Evolutionary conservation across 30 jellyfish, hydroid and myxozoan genomes (phyloP).

Genomic region (Hydractinia symbiolongicarpus): DNA sequence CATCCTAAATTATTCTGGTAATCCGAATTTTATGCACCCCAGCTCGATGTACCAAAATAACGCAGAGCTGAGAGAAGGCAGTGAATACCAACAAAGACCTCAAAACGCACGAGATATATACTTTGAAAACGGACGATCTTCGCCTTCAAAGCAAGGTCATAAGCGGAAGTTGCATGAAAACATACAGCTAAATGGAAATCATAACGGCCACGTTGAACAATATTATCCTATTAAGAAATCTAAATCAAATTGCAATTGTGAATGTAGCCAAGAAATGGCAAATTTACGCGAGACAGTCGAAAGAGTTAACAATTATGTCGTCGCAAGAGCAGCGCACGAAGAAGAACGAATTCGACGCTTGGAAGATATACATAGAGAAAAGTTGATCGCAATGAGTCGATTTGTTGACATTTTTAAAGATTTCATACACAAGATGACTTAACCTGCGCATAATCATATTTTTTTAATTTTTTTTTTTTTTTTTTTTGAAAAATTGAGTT

Average conservation of each 20-base stretch:
- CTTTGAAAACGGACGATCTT: constrained; percentile 1
- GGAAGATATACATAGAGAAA: constrained; percentile 32
- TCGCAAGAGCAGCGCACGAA: constrained; percentile 37
- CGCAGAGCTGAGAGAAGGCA: constrained; percentile 50
- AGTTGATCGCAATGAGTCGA: constrained; percentile 28
- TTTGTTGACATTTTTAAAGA: constrained; percentile 35
- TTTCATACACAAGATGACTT: constrained; percentile 16
- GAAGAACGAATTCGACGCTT: constrained; percentile 34
- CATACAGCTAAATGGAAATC: background rate
- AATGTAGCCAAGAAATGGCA: constrained; percentile 33
- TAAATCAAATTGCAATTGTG: constrained; percentile 22
- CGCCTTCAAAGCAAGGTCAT: constrained; percentile 39
- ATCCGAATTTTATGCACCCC: background rate
- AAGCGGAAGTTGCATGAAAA: constrained; percentile 34
- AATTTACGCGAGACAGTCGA: constrained; percentile 26
- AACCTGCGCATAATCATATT: background rate
- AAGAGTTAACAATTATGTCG: constrained; percentile 19
- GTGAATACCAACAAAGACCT: constrained; percentile 51
- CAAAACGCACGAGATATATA: constrained; percentile 33
- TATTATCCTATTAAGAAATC: constrained; percentile 11
- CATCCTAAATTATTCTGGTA: background rate
- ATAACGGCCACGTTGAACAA: constrained; percentile 17
- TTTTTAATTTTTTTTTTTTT: no score
- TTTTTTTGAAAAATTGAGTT: no score
- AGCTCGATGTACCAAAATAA: background rate